Evolutionary conservation across 2,113 vertebrate species (phyloP), one percentile per base, ranked within the genome.

Genomic region (Morone chrysops): DNA sequence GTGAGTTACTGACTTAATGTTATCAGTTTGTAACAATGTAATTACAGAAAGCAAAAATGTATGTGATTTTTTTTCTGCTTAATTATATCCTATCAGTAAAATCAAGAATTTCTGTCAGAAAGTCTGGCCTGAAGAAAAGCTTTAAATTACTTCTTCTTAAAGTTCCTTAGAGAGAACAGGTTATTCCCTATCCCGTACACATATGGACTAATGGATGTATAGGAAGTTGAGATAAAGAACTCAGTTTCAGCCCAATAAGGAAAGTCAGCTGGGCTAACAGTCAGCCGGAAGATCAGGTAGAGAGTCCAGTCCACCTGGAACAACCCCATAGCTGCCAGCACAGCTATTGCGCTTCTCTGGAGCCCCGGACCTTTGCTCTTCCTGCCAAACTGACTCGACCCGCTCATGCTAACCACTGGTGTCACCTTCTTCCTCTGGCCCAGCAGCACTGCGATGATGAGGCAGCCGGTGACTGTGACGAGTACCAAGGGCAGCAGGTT

Each of bases 231-330:
- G 69, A 94, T 91, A 1, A 95, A 93, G 80, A 95, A 95, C 73
- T 95, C 91, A 4, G 85, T 18, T 76, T 96, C 92, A 9, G 72
- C 65, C 94, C 93, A 95, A 11, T 75, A 78, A 3, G 54, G 43
- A 20, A 91, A 45, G 8, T 86, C 77, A 9, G 38, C 17, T 0
- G 81, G 69, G 31, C 16, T 78, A 9, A 81, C 66, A 2, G 20
- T 54, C 62, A 95, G 77, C 5, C 94, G 93, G 10, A 95, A 80
- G 70, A 93, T 67, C 76, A 96, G 18, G 69, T 94, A 94, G 22
- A 95, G 40, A 22, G 73, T 93, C 94, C 95, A 96, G 83, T 94
- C 86, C 0, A 95, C 47, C 81, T 94, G 94, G 67, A 96, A 96
- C 72, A 95, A 69, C 0, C 16, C 79, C 95, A 95, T 95, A 9